Percentiles rank a stretch among this genome's conserved stretches.
These are phyloP conservation scores for Empis livida DNA, from an alignment of 2,888 invertebrate species.

Conservation along the genomic window DNA sequence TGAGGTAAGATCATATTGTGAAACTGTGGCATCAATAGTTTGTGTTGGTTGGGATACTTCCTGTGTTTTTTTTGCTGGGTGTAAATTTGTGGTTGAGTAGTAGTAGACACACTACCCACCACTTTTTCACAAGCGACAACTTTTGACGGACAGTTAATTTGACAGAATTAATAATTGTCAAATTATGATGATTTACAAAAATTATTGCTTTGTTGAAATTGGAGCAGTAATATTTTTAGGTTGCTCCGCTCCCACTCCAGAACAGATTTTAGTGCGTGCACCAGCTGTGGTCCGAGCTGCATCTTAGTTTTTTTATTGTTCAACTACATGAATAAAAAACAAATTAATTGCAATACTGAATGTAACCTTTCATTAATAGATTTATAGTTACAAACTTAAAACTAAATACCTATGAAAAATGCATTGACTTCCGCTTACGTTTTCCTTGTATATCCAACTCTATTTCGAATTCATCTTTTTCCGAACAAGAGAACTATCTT, in stretches of 20 bases:
- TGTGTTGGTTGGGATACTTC: no score
- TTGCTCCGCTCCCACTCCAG: constrained; percentile 1
- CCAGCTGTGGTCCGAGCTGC: background rate
- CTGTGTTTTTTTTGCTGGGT: no score
- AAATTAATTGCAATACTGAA: background rate
- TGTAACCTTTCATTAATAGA: background rate
- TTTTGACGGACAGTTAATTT: no score
- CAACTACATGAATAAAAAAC: background rate
- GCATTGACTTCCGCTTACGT: background rate
- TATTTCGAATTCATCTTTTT: background rate
- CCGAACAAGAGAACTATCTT: background rate
- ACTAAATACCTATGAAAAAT: background rate
- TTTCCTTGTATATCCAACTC: background rate
- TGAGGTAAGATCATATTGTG: no score
- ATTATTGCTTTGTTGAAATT: no score
- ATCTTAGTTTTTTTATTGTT: background rate
- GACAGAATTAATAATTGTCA: no score
- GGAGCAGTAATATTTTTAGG: background rate
- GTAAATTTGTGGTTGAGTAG: no score
- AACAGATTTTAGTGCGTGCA: background rate
- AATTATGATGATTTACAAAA: no score
- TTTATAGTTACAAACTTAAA: no score
- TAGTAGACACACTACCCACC: no score
- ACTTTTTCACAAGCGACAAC: no score
- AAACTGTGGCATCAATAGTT: no score